These are phyloP conservation scores for Araneus ventricosus DNA, from an alignment of 1,140 invertebrate genomes.

Conservation along the genomic window DNA sequence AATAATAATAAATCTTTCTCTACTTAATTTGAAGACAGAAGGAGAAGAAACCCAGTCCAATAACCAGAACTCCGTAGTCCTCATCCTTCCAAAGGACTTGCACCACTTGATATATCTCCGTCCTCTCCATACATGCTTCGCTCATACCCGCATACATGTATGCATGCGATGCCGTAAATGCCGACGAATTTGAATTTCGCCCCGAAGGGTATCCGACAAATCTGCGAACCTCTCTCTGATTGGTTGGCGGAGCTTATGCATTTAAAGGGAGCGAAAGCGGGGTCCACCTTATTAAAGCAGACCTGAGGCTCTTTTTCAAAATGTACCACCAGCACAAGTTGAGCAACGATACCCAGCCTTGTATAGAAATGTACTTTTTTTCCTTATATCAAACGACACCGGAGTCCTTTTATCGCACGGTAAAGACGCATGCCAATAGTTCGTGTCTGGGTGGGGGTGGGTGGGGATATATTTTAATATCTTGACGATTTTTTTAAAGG, in stretches of 20 bases:
- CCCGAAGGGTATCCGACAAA: conserved; percentile 61
- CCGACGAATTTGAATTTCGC: conserved; percentile 65
- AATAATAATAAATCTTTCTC: too few relatives aligned
- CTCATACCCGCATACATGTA: conserved; percentile 68
- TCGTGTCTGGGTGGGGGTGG: neutral
- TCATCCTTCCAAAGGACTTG: neutral
- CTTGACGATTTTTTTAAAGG: conserved; percentile 44
- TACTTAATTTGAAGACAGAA: too few relatives aligned
- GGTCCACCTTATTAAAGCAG: conserved; percentile 69
- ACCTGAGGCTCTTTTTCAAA: conserved; percentile 62
- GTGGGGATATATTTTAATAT: conserved; percentile 68
- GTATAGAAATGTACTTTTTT: conserved; percentile 57
- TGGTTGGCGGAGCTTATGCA: conserved; percentile 65
- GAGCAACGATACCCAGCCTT: conserved; percentile 50
- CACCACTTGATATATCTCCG: conserved; percentile 11
- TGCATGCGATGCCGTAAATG: conserved; percentile 63
- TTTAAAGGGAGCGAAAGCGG: conserved; percentile 62
- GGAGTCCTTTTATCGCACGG: conserved; percentile 39
- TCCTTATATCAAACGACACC: conserved; percentile 50
- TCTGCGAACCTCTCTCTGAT: conserved; percentile 58
- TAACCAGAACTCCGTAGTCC: too few relatives aligned
- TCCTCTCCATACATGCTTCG: neutral
- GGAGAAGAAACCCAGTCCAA: too few relatives aligned
- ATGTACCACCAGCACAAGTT: conserved; percentile 64
- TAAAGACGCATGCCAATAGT: conserved; percentile 54